Evolutionary conservation across 2,113 vertebrate genomes (phyloP), one percentile per base, ranked within the genome.

Genomic region (Indri indri): DNA sequence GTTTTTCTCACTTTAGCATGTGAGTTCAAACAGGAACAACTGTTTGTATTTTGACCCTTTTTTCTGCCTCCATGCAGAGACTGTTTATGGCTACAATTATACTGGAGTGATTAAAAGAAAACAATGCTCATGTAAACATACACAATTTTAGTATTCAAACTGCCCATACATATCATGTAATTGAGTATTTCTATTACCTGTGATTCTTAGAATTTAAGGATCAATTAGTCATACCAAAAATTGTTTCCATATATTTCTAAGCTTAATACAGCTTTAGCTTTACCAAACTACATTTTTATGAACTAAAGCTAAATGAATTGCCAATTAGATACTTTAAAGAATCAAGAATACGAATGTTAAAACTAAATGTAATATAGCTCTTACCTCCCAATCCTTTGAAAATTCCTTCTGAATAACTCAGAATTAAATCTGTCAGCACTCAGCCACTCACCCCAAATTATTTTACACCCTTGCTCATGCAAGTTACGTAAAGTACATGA

Each of bases 361-460:
- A 84, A 86, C 52, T 74, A 95, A 96, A 93, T 45, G 20, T 88
- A 81, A 87, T 47, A 32, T 54, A 88, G 65, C 52, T 83, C 81
- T 54, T 77, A 84, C n/a, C 22, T 71, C 12, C 16, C 30, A 84
- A 81, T 80, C 57, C 23, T 90, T 88, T 88, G 50, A 97, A 93
- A 97, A 86, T 93, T 94, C 30, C 42, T 87, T 74, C 65, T 91
- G 88, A 88, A 68, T 91, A 94, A 92, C 27, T 88, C 85, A 86
- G 42, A 95, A 85, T 88, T 73, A 84, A 93, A 90, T 77, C 52
- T 88, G 34, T 57, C 25, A 93, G 12, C 42, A 94, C 40, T 76
- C 65, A 63, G 9, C 59, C 54, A 94, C 68, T 82, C 73, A 65
- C 11, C 34, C 45, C 52, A 34, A 82, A 92, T 90, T 87, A 92